Base-by-base conservation (phyloP, 2,113 vertebrate species). In the Brachionichthys hirsutus region DNA sequence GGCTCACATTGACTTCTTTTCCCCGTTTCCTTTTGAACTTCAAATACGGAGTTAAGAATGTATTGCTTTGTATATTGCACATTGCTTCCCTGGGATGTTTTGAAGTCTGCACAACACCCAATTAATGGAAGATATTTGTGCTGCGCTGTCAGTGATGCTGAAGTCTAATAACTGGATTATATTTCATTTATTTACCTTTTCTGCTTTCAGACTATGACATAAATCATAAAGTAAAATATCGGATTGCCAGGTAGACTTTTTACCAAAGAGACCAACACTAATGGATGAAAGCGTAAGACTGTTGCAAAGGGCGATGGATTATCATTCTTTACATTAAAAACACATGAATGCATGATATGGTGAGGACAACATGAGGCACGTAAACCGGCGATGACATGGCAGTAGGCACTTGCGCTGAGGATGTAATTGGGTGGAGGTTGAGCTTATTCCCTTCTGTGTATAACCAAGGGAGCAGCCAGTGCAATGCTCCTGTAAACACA, bases 401-500 rank as follows among this genome's bases (percentile, higher is more conserved):
- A 30, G 69, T n/a, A 40, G 46, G 51, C 41, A 30, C 40, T 58
- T 70, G 35, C 45, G 77, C 66, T 52, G 47, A 61, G 18, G 34
- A 56, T 59, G 59, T 63, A 65, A 67, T 56, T 74, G 47, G 59
- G 41, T 53, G 44, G 35, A 51, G 72, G 67, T 45, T 57, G 54
- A 62, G 56, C 62, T 41, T 48, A 50, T 77, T 74, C 67, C 52
- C 62, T 50, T 44, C 47, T 74, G 62, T 58, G 45, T 68, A 15
- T 54, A 75, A 67, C 72, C 60, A 40, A 57, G 73, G 63, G 63
- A 84, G 36, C 71, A 74, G 57, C 45, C 60, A 62, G 62, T 51
- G 63, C 68, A 70, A 64, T 72, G 73, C 61, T 81, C 63, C 70
- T 74, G 75, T 76, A 82, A 83, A 84, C 87, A 86, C 77, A 76